Conservation (phyloP, 2,797 vertebrate genomes). For the Buphagus erythrorhynchus region DNA sequence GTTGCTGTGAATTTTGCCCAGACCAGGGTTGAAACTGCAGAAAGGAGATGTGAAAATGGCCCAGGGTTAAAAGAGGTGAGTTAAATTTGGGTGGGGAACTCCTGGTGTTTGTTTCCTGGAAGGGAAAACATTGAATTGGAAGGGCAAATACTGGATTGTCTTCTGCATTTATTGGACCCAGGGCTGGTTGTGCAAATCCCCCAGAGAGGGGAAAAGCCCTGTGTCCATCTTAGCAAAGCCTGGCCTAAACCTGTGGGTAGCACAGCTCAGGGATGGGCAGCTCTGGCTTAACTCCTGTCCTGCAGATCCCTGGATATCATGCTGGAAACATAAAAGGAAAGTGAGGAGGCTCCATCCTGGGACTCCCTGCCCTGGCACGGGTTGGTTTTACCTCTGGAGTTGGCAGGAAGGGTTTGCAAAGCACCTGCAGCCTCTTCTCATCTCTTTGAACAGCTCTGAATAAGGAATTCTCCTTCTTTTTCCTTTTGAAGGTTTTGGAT, state of each 20-base stretch:
- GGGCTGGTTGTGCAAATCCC: not conserved
- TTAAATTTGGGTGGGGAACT: not conserved
- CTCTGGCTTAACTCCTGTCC: not conserved
- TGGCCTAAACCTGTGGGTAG: not conserved
- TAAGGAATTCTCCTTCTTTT: not conserved
- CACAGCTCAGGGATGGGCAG: not conserved
- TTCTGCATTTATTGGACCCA: not conserved
- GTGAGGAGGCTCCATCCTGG: not conserved
- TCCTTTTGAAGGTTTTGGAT: not conserved
- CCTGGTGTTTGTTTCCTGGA: not conserved
- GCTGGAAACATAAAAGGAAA: rapidly evolving
- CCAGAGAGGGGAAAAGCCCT: not conserved
- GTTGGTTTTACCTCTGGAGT: not conserved
- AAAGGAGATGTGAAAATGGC: not conserved
- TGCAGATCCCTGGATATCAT: not conserved
- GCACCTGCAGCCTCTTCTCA: not conserved
- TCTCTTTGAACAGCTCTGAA: not conserved
- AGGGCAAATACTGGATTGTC: not conserved
- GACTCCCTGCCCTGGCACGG: not conserved
- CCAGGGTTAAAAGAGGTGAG: not conserved
- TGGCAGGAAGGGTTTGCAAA: not conserved
- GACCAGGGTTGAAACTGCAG: not conserved
- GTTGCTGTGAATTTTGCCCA: not conserved
- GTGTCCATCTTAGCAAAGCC: not conserved
- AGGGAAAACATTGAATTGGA: not conserved